Base-by-base conservation (phyloP, 2,113 vertebrate genomes). In the Phylloscopus trochilus region DNA sequence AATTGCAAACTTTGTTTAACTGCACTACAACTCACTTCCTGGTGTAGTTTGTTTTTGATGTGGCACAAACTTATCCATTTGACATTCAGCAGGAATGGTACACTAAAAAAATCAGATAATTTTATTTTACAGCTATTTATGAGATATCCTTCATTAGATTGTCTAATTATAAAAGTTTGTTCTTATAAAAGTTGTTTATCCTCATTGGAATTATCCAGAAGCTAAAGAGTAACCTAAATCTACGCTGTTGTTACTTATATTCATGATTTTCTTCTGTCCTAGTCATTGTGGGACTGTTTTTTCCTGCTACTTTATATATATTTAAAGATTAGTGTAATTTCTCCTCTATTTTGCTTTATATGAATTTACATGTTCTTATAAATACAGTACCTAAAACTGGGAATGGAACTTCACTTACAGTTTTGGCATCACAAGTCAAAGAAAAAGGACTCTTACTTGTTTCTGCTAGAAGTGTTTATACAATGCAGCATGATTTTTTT, bases 31-130 rank as follows among this genome's bases (percentile, higher is more conserved):
- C 18, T 46, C 53, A 8, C 26, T 81, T 74, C 15, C 26, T 63
- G 20, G 12, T 49, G 21, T 58, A 46, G 46, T 51, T 76, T 89
- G 14, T 7, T 13, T 23, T 22, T 58, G 33, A 59, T 63, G 20
- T 23, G 43, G 33, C 46, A 41, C 0, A 0, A 70, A 51, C 3
- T 21, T 83, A n/a, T 9, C 44, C 1, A 19, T 33, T 56, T 47
- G 39, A 59, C 0, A 6, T 63, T 60, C 53, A 83, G 8, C 19
- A 52, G 21, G 23, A 76, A 41, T 7, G 11, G 11, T 35, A 35
- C 22, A 49, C 22, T 60, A 22, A 15, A 73, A 73, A 60, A 88
- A 74, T 43, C 13, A 53, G 18, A 44, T 68, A 43, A 43, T 49
- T 75, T 73, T 43, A 18, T 58, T 67, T 66, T 39, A 18, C 22